Base-by-base conservation (phyloP, 2,888 invertebrate species). In the Leptarthrus brevirostris region DNA sequence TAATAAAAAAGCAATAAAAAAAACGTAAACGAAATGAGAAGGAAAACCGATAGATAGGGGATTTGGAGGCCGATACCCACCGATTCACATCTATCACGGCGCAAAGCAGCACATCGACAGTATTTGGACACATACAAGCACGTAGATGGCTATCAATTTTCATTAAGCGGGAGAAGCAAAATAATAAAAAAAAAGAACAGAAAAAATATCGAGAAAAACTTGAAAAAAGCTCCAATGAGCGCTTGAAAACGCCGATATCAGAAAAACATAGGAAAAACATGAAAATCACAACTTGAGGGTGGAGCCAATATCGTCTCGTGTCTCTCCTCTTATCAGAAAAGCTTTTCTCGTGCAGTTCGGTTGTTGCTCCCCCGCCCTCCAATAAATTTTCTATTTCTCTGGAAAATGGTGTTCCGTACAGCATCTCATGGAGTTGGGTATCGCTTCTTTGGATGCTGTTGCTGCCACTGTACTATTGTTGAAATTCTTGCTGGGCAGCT, bases 281-380 rank as follows among this genome's bases (percentile, higher is more conserved):
- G 69, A 72, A 71, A 72, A 56, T 72, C 72, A 56, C 47, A 44
- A 72, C 44, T 73, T 34, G 74, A 74, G 74, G 74, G 74, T 74
- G 74, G 74, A 74, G 74, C 74, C 74, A 66, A 66, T 53, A 64
- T 64, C 49, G 61, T 73, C 56, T 56, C 56, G 47, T 72, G 72
- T 72, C 56, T 66, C 54, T 64, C 36, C 54, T 73, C 54, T 73
- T 73, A 73, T 73, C 73, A 74, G 74, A 74, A 74, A 58, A 74
- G 69, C 74, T 69, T 69, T 74, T 69, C 69, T 34, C 34, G 30
- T 74, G 70, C 69, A 70, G 52, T 24, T 53, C n/a, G 53, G 53
- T 24, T 22, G 20, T 0, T 30, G 58, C 22, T 30, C 49, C 69
- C 30, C 52, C 20, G 34, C 69, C 69, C 69, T 8, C 54, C 52